Base-by-base conservation (phyloP, 2,888 invertebrate genomes). In the Laspeyria flexula region DNA sequence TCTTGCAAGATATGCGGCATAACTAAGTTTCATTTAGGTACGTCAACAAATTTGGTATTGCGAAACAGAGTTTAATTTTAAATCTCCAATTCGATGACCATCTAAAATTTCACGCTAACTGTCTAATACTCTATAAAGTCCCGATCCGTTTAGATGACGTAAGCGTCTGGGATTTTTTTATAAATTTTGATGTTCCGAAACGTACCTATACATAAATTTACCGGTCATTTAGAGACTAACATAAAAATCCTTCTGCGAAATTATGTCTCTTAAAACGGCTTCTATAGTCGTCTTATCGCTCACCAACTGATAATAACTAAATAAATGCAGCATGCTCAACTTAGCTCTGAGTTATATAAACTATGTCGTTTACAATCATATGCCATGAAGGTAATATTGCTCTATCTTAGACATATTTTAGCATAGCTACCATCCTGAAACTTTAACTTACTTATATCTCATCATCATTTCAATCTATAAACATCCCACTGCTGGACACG, bases 311-410 rank as follows among this genome's bases (percentile, higher is more conserved):
- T 58, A 62, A 66, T 76, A 77, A 77, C 78, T 72, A 78, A 77
- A 77, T 77, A 73, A 79, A 73, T 73, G 59, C 65, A 49, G 66
- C 59, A 66, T 60, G 56, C 69, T 73, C 77, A 77, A 75, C 70
- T 60, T 66, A 60, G 63, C 49, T 65, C 65, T 63, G 57, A 50
- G 50, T 62, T 59, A 64, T 73, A 79, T 83, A 81, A 84, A 81
- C 72, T 66, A 55, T 44, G 62, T 56, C 75, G 70, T 84, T 84
- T 80, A 84, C 71, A 77, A 75, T 54, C 67, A 55, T 21, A 39
- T 35, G 56, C 58, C 27, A 37, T 38, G 27, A 43, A 39, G 39
- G 45, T 43, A 46, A 52, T 58, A 52, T 49, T 16, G 48, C 35
- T 43, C 29, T 34, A 44, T 41, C 54, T 33, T 41, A 55, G 42